Evolutionary conservation across 2,888 invertebrate genomes (phyloP), one percentile per base, ranked within the genome.

Genomic region (Elgonia sp.): DNA sequence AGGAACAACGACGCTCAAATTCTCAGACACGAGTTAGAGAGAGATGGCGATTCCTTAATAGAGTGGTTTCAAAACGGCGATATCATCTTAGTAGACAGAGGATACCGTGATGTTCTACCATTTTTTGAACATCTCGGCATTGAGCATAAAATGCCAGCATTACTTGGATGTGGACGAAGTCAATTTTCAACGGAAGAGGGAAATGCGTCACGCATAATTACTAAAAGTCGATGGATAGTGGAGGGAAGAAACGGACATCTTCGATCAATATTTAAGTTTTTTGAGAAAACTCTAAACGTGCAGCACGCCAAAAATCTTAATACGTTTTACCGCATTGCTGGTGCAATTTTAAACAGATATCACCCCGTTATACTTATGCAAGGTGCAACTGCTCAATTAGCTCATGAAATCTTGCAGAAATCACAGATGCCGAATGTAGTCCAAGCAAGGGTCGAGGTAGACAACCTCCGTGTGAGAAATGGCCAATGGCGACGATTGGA

Each of bases 221-320:
- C 82, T 14, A 89, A 77, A 50, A 39, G 5, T 12, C 40, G 87
- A 60, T 87, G 81, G 85, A n/a, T 81, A 18, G 70, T 86, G 3
- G 84, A 86, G 73, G 40, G 65, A 4, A 62, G 84, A 63, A 89
- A 89, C 40, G 89, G 89, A 0, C 81, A 85, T 37, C 21, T 82
- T 42, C 50, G 73, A 75, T 20, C 46, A 1, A 53, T 86, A 29
- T 76, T 84, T 42, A 85, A 82, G 50, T 83, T 88, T 39, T 67
- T 88, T 39, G 72, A 53, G 4, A 63, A 76, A n/a, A 65, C 50
- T 39, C 4, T 77, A 10, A 75, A 69, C n/a, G 18, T 84, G 14
- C 84, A 87, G 18, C 69, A 84, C n/a, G 29, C 65, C 3, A 70
- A 69, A 60, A 70, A 72, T 14, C 29, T 80, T 9, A 50, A 57